These are phyloP conservation scores for Grus americana DNA, from an alignment of 2,113 vertebrate genomes.

Conservation along the genomic window DNA sequence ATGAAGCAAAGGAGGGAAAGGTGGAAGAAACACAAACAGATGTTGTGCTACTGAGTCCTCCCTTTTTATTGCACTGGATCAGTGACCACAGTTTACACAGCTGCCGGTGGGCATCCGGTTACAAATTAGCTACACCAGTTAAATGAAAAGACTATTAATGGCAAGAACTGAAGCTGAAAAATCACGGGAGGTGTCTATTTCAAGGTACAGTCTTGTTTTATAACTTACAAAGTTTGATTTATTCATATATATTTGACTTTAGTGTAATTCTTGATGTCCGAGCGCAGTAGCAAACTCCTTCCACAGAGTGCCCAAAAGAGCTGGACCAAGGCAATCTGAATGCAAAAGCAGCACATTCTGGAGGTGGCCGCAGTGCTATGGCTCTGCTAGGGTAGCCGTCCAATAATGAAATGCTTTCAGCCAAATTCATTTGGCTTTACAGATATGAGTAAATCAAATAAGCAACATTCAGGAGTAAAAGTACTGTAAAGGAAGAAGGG, in stretches of 20 bases:
- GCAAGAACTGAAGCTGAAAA: not conserved
- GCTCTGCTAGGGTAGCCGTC: not conserved
- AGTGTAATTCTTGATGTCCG: not conserved
- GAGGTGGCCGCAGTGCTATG: not conserved
- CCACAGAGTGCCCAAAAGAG: not conserved
- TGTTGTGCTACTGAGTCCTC: not conserved
- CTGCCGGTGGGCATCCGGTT: not conserved
- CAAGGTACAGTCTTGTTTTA: not conserved
- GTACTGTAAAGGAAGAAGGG: not conserved
- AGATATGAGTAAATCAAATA: not conserved
- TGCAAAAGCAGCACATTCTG: not conserved
- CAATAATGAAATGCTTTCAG: not conserved
- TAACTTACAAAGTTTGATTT: not conserved
- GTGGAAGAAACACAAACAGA: not conserved
- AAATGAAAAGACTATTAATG: not conserved
- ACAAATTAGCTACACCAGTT: not conserved
- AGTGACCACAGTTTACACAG: not conserved
- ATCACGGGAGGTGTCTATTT: not conserved
- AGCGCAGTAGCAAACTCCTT: not conserved
- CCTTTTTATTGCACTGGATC: not conserved
- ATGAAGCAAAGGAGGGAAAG: not conserved
- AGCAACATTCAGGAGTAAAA: not conserved
- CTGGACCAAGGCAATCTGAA: not conserved
- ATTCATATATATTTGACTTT: not conserved
- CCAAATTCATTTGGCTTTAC: not conserved